Evolutionary conservation across 2,888 invertebrate species (phyloP).

Genomic region (Litoditis marina): DNA sequence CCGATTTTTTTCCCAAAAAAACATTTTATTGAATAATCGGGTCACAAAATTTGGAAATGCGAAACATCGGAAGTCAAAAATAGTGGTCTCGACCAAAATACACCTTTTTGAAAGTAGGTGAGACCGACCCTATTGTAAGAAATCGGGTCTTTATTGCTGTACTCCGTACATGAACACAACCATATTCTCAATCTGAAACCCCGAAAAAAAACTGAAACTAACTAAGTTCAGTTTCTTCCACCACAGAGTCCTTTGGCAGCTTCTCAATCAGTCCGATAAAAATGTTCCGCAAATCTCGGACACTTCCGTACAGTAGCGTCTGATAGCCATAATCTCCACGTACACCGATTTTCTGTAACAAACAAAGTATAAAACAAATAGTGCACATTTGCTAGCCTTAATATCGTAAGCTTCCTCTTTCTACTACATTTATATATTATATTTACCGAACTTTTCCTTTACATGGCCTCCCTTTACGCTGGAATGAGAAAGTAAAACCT

Average conservation of each 20-base stretch:
- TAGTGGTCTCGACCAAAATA: no score
- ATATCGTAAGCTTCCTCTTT: conserved; percentile 6
- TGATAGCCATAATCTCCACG: conserved; percentile 29
- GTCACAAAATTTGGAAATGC: no score
- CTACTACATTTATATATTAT: no score
- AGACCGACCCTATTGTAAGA: no score
- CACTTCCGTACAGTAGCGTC: conserved; percentile 27
- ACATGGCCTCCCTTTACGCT: no score
- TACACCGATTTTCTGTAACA: conserved; percentile 25
- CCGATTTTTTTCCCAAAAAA: background rate
- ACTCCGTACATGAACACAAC: no score
- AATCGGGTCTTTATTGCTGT: no score
- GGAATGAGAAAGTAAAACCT: no score
- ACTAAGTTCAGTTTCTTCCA: background rate
- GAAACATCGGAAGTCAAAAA: no score
- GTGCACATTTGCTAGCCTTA: background rate
- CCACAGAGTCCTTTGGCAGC: conserved; percentile 3
- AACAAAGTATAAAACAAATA: background rate
- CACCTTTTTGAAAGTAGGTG: no score
- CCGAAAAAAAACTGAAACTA: background rate
- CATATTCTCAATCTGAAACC: no score
- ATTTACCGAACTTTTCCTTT: no score
- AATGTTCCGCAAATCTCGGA: conserved; percentile 3
- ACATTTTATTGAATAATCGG: background rate
- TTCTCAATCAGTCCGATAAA: conserved; percentile 14